Evolutionary conservation across 2,113 vertebrate species (phyloP).

Genomic region (Balaenoptera acutorostrata): DNA sequence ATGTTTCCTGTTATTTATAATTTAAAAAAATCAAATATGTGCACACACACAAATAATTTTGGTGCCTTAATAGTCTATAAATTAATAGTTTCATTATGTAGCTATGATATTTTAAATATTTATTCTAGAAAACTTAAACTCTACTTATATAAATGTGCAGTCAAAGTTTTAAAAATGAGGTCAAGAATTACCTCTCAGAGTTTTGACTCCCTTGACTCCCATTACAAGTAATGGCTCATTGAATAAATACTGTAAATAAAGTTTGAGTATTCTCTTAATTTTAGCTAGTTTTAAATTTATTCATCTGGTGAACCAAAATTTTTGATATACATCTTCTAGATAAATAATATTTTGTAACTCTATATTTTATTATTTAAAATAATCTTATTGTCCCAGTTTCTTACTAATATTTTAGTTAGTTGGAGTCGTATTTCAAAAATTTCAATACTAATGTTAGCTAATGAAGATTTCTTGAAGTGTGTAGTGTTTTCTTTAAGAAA

Average conservation of each 20-base stretch:
- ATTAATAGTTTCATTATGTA: neutral
- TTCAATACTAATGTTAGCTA: neutral
- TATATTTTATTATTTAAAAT: constrained; percentile 6
- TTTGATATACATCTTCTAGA: neutral
- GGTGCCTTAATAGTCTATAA: neutral
- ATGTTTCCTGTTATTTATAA: neutral
- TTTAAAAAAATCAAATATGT: neutral
- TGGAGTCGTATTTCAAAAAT: neutral
- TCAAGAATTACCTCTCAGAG: neutral
- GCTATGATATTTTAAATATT: constrained; percentile 2
- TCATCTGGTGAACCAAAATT: neutral
- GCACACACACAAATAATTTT: neutral
- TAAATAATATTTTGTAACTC: neutral
- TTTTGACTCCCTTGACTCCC: neutral
- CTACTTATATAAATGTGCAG: neutral
- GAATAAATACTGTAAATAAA: constrained; percentile 27
- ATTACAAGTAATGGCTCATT: neutral
- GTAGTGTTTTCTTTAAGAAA: neutral
- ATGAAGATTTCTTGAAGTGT: neutral
- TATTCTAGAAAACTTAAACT: neutral
- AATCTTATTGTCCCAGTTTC: neutral
- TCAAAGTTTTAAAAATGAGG: constrained; percentile 2
- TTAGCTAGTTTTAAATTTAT: constrained; percentile 41
- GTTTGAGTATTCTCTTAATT: neutral
- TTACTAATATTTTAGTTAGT: neutral